Evolutionary conservation across 2,113 vertebrate genomes (phyloP), one percentile per base, ranked within the genome.

Genomic region (Penelope pileata): DNA sequence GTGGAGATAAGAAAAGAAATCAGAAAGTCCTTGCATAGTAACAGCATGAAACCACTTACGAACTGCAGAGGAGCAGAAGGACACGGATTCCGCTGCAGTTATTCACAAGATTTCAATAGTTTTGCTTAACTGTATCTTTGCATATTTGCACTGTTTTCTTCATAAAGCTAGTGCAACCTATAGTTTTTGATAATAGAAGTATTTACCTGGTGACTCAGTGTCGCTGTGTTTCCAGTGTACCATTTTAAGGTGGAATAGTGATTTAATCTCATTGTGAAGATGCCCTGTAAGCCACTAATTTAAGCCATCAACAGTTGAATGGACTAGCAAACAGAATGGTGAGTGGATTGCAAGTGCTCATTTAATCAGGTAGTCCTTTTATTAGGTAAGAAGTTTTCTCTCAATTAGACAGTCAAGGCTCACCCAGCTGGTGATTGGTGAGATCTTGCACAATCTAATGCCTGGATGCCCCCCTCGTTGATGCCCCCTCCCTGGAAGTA

Each of bases 371-470:
- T 42, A 27, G 40, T 45, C 23, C 72, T 12, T 50, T 83, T 60
- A 32, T 67, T 34, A 77, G 34, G 8, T 45, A 43, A 7, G 40
- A 77, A 34, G 5, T 16, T 75, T 30, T 58, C 14, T 83, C 27
- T 9, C 47, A 32, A 54, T 40, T n/a, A 84, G 13, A 50, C 34
- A 42, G 16, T 8, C 38, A 72, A 18, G 10, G 38, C 22, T 83
- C 17, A 19, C n/a, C 18, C 51, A 24, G 12, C 4, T 77, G 24
- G 30, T 2, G 1, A n/a, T 1, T 27, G 19, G 29, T 68, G n/a
- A 87, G 16, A 7, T 74, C 81, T 66, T 2, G 1, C 2, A 7
- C 47, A 58, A 32, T 7, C 0, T 2, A 29, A 14, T 34, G 3
- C 14, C n/a, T n/a, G n/a, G n/a, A n/a, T n/a, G n/a, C n/a, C n/a